A percentile compares a stretch with the other conserved stretches of the same genome.
These are phyloP conservation scores for Glyptemys insculpta DNA, from an alignment of 2,797 vertebrate species.

Conservation along the genomic window DNA sequence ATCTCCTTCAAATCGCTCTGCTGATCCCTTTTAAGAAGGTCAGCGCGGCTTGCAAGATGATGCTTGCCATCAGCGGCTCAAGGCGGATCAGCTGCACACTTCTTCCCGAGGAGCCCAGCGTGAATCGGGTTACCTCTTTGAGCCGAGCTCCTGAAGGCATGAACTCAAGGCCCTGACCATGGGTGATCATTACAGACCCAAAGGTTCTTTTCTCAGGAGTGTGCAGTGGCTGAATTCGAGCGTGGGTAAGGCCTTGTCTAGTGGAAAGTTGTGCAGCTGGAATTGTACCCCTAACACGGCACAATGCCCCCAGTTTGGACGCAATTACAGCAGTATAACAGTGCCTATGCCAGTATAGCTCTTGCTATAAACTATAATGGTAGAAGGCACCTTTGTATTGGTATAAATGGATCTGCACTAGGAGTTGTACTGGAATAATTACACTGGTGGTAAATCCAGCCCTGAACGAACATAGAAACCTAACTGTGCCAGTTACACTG, in stretches of 20 bases:
- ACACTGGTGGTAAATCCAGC: background rate
- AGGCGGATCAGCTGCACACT: background rate
- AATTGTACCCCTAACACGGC: background rate
- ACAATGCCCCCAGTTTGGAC: background rate
- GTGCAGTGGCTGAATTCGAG: background rate
- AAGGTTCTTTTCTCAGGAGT: background rate
- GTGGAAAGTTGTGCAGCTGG: background rate
- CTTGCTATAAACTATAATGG: background rate
- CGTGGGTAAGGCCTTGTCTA: background rate
- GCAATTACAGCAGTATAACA: background rate
- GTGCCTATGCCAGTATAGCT: background rate
- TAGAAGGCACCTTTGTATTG: background rate
- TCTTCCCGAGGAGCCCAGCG: background rate
- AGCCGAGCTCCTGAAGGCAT: background rate
- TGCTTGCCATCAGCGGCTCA: background rate
- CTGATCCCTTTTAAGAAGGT: slow-evolving; percentile 79
- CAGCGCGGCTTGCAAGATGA: background rate
- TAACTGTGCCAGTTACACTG: background rate
- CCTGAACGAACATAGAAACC: background rate
- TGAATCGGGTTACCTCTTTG: background rate
- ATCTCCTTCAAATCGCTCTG: background rate
- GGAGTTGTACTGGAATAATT: background rate
- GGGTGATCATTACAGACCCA: background rate
- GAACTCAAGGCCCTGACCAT: background rate
- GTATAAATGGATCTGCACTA: background rate